Conservation (phyloP, 2,888 invertebrate genomes). For the Iselma pallidipennis region DNA sequence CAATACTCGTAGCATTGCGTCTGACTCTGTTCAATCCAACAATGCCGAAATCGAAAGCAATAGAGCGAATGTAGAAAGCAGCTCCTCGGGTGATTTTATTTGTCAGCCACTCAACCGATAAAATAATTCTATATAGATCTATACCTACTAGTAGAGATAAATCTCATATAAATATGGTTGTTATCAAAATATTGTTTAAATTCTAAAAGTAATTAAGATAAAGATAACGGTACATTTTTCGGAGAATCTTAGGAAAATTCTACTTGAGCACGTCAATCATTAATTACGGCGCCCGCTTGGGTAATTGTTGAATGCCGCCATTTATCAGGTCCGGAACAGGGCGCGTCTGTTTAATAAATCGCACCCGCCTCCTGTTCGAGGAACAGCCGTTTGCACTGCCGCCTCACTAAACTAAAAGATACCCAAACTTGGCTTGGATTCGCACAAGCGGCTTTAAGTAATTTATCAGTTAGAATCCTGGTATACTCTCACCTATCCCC, state of each 20-base stretch:
- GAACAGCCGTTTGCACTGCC: not conserved
- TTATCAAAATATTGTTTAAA: not conserved
- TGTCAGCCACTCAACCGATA: no score
- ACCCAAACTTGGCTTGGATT: not conserved
- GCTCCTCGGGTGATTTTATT: no score
- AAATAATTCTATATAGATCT: no score
- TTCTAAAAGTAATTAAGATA: not conserved
- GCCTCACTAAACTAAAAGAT: not conserved
- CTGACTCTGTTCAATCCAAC: not conserved
- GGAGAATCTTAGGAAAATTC: not conserved
- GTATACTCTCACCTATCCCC: not conserved
- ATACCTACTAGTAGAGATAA: no score
- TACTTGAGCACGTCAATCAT: slow-evolving; percentile 1
- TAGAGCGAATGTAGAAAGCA: not conserved
- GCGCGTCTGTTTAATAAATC: slow-evolving; percentile 5
- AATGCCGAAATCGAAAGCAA: not conserved
- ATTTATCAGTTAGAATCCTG: not conserved
- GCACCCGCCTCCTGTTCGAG: not conserved
- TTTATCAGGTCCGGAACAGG: slow-evolving; percentile 6
- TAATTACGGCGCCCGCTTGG: slow-evolving; percentile 1
- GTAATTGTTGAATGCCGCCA: slow-evolving; percentile 4
- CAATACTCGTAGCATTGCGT: not conserved
- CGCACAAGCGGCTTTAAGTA: not conserved
- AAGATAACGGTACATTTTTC: not conserved
- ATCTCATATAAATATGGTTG: no score